Evolutionary conservation across 2,113 vertebrate species (phyloP), one percentile per base, ranked within the genome.

Genomic region (Dasyprocta punctata): DNA sequence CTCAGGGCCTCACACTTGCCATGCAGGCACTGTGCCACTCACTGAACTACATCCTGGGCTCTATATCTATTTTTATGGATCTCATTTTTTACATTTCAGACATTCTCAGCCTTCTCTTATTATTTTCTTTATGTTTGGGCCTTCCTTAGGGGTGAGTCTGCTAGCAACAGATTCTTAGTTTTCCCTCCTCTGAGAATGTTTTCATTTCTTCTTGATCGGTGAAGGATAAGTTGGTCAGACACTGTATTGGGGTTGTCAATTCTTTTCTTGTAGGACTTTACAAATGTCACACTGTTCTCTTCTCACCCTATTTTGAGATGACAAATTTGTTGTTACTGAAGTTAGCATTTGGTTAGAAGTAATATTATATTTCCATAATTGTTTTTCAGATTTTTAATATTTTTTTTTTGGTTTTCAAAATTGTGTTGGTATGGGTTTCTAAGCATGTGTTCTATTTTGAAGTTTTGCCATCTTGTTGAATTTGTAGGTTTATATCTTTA

Each of bases 331-430:
- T 85, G 6, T 41, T 54, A n/a, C n/a, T 89, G 14, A 7, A 54
- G n/a, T 90, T 90, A 6, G 9, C 63, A 3, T 54, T 54, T 69
- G n/a, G 63, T 94, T 73, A 16, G 28, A 73, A 33, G 58, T 41
- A n/a, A 33, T 47, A 41, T 19, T 17, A 17, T 82, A 92, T 86
- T 80, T 58, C 80, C 56, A 0, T 60, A n/a, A 2, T 28, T 73
- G 33, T 28, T 90, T 92, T 63, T 19, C 67, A 89, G 26, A 22
- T 71, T 89, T 19, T 88, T 12, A 16, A 30, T 2, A 52, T 67
- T 58, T 84, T 24, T 92, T 92, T 24, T 80, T 38, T 89, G 30
- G 2, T 89, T 92, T 92, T 77, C 71, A 65, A 5, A 94, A 94
- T 82, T 86, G 22, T 75, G 28, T 86, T 75, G 17, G 5, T 81